These are phyloP conservation scores for Epistrophella euchroma DNA, from an alignment of 2,888 invertebrate genomes.

Conservation along the genomic window DNA sequence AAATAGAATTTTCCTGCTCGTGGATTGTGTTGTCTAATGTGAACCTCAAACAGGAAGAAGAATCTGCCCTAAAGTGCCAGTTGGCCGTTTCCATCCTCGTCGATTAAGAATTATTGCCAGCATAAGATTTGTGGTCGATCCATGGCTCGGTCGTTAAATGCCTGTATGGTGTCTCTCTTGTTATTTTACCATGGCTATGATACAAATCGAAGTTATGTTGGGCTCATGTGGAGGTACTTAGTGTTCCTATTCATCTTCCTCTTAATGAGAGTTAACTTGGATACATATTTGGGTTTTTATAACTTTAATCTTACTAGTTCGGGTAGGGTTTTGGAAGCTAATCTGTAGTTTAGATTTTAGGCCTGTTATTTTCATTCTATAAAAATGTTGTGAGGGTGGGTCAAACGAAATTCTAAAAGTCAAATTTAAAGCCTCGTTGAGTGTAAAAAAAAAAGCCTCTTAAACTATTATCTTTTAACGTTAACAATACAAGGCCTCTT, in stretches of 20 bases:
- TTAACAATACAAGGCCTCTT: too few relatives aligned
- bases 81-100: neutral
- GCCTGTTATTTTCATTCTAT: too few relatives aligned
- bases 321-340: too few relatives aligned
- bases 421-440: too few relatives aligned
- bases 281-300: too few relatives aligned
- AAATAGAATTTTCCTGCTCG: slow-evolving; percentile 23
- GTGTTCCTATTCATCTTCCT: neutral
- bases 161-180: slow-evolving; percentile 1
- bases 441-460: too few relatives aligned
- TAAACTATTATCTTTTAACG: too few relatives aligned
- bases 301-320: too few relatives aligned
- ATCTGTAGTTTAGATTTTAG: too few relatives aligned
- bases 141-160: slow-evolving; percentile 9
- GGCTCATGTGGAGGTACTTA: neutral
- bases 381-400: too few relatives aligned
- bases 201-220: neutral
- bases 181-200: neutral
- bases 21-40: slow-evolving; percentile 18
- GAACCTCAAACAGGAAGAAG: neutral
- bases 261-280: too few relatives aligned
- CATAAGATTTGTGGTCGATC: slow-evolving; percentile 27
- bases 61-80: slow-evolving; percentile 10
- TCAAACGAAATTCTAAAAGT: too few relatives aligned
- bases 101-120: slow-evolving; percentile 20